Percentiles rank a stretch among this genome's conserved stretches.
These are phyloP conservation scores for Aselliscus stoliczkanus DNA, from an alignment of 2,797 vertebrate genomes.

Conservation along the genomic window DNA sequence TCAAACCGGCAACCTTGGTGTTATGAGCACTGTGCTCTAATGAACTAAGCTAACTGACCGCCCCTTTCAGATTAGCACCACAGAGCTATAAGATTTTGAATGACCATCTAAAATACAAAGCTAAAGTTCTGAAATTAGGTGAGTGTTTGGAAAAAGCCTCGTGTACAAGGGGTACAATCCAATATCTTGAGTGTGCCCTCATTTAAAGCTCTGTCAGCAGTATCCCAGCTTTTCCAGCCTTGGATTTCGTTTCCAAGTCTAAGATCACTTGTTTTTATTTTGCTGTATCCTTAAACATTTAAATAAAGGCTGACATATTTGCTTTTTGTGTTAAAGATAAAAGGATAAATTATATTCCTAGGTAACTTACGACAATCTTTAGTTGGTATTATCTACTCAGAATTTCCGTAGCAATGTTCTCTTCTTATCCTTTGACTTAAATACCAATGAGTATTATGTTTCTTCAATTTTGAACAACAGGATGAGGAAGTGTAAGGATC, in stretches of 20 bases:
- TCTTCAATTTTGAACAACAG: background rate
- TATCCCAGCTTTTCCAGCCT: background rate
- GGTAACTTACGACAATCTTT: background rate
- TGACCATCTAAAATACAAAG: background rate
- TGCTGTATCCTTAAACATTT: background rate
- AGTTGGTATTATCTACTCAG: background rate
- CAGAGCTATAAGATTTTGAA: background rate
- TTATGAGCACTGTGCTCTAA: too few relatives aligned
- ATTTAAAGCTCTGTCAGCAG: background rate
- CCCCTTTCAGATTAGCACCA: background rate
- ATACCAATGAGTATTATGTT: background rate
- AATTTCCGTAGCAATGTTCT: background rate
- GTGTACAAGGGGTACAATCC: background rate
- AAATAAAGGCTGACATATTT: background rate
- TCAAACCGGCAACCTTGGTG: too few relatives aligned
- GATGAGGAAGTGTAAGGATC: background rate
- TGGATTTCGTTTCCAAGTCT: background rate
- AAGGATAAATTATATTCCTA: background rate
- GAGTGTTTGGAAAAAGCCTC: background rate
- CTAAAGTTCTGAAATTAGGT: background rate
- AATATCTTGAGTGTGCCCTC: background rate
- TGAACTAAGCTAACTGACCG: too few relatives aligned
- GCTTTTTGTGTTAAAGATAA: background rate
- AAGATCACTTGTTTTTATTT: background rate
- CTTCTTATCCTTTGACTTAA: constrained; percentile 16